These are phyloP conservation scores for Pterocles orientalis DNA, from an alignment of 2,113 vertebrate genomes.

Conservation along the genomic window DNA sequence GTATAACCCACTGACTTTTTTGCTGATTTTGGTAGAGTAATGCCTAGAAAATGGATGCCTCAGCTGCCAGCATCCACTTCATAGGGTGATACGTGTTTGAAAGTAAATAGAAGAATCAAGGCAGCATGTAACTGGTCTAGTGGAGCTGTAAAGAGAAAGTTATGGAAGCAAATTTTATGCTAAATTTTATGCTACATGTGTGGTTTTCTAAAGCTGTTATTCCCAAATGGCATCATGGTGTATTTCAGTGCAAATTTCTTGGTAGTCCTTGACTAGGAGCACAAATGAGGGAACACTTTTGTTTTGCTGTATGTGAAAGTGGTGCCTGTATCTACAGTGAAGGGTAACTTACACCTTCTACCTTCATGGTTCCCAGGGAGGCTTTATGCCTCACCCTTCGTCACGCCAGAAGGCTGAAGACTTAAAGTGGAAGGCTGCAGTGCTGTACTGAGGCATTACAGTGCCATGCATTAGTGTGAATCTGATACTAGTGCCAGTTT, in stretches of 20 bases:
- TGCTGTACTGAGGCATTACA: not conserved
- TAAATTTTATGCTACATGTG: not conserved
- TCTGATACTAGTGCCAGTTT: not conserved
- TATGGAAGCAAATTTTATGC: not conserved
- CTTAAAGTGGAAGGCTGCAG: not conserved
- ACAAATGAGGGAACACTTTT: not conserved
- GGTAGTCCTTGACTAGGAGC: not conserved
- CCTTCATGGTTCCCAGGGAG: not conserved
- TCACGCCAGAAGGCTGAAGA: not conserved
- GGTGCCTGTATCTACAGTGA: not conserved
- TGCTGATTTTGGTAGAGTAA: constrained; percentile 68
- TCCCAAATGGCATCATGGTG: not conserved
- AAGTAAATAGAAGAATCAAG: constrained; percentile 47
- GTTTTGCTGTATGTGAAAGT: not conserved
- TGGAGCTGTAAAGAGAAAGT: not conserved
- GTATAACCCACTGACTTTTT: constrained; percentile 45
- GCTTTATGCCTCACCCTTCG: not conserved
- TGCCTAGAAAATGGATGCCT: constrained; percentile 53
- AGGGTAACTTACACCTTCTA: not conserved
- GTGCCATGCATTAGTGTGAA: not conserved
- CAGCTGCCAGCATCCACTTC: constrained; percentile 53
- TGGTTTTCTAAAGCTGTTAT: not conserved
- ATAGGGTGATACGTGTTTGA: constrained; percentile 41
- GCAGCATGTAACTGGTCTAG: not conserved
- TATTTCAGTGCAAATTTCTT: not conserved